These are phyloP conservation scores for Chamaetylas fuelleborni DNA, from an alignment of 2,113 vertebrate genomes.

Conservation along the genomic window DNA sequence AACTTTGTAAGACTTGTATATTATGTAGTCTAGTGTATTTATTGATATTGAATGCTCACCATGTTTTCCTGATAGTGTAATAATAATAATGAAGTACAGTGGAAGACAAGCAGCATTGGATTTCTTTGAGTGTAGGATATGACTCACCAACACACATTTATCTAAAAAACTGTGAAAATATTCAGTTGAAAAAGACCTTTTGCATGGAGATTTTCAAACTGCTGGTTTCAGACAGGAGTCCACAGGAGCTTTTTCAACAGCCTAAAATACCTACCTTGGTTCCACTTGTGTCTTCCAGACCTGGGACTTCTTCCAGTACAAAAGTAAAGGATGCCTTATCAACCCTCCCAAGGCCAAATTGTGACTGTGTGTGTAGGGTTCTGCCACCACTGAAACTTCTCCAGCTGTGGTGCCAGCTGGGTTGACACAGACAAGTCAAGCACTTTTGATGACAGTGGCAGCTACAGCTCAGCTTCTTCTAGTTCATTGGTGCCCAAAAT, in stretches of 20 bases:
- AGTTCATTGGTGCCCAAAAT: background rate
- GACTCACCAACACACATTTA: background rate
- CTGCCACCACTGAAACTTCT: background rate
- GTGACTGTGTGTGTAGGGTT: background rate
- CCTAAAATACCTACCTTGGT: background rate
- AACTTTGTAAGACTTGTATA: background rate
- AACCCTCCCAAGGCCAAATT: background rate
- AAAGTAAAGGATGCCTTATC: background rate
- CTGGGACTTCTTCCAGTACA: background rate
- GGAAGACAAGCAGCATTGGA: background rate
- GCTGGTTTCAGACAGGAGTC: background rate
- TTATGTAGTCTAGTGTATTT: background rate
- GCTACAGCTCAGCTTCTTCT: background rate
- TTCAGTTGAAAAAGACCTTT: background rate
- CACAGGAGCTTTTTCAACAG: background rate
- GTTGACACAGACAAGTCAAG: background rate
- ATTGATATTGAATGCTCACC: background rate
- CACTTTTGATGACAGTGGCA: rapidly evolving
- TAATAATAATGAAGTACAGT: background rate
- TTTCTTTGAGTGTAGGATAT: background rate
- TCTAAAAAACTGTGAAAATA: background rate
- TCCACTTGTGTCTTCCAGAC: background rate
- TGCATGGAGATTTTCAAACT: background rate
- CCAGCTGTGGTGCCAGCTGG: background rate
- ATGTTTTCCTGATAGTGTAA: background rate